phyloP scores from a whole-genome alignment of 2,797 vertebrate species.

The Typhlichthys subterraneus region DNA sequence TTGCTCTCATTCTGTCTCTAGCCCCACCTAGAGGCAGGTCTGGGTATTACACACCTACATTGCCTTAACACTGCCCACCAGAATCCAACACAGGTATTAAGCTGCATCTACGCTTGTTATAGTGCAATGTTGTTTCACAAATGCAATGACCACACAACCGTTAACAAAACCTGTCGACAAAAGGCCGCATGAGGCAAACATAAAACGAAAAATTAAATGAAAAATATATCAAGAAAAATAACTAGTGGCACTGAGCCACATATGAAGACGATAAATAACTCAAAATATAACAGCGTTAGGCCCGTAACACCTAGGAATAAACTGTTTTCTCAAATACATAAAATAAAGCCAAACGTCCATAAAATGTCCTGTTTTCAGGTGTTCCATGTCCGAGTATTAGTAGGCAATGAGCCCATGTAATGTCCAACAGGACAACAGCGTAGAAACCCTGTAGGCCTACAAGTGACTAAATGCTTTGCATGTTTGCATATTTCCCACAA shows the following conservation, averaged over 20 bases:
- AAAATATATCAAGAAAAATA: not conserved
- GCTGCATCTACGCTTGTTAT: constrained; percentile 10
- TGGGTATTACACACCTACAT: not conserved
- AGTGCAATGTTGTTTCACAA: constrained; percentile 30
- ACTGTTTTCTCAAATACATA: not conserved
- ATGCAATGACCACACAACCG: not conserved
- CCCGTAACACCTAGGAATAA: too few species aligned
- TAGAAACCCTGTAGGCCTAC: not conserved
- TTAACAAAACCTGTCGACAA: not conserved
- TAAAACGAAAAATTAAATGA: not conserved
- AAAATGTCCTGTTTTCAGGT: not conserved
- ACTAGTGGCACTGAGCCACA: too few species aligned
- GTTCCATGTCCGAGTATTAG: too few species aligned
- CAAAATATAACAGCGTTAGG: too few species aligned
- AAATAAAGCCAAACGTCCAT: not conserved
- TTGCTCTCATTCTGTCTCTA: too few species aligned
- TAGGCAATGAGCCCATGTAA: too few species aligned
- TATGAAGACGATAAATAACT: too few species aligned
- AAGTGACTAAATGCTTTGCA: not conserved
- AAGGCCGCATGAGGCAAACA: not conserved
- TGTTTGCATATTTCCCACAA: constrained; percentile 11
- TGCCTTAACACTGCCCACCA: not conserved
- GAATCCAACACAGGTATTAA: constrained; percentile 10
- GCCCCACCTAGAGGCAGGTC: too few species aligned
- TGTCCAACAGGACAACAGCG: not conserved